phyloP scores from a whole-genome alignment of 2,888 invertebrate genomes.

The Megalurothrips usitatus region DNA sequence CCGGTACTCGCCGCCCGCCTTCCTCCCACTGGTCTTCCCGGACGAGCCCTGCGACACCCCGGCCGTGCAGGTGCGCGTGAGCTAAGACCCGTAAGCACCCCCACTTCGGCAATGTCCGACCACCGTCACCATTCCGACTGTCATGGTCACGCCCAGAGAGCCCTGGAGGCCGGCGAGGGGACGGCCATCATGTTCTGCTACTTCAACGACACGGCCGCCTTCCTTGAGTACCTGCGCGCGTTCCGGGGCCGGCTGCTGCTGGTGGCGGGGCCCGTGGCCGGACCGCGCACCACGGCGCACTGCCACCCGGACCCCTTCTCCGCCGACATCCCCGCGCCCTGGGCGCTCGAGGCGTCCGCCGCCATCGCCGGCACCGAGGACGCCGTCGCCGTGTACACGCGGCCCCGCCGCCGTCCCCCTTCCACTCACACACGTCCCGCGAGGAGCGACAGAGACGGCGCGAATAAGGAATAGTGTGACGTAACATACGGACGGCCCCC shows the following conservation, averaged over 20 bases:
- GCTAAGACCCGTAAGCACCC: background rate
- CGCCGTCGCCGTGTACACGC: background rate
- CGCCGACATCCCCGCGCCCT: background rate
- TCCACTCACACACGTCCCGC: too few species aligned
- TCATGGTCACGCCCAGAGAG: background rate
- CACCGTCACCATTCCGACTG: background rate
- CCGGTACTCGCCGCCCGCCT: constrained; percentile 16
- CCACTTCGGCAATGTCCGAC: background rate
- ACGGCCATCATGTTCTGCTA: constrained; percentile 29
- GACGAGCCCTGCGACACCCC: background rate
- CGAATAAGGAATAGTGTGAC: too few species aligned
- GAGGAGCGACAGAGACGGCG: too few species aligned
- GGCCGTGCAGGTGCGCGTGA: background rate
- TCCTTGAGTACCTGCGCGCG: constrained; percentile 27
- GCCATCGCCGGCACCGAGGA: background rate
- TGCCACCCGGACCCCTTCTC: constrained; percentile 12
- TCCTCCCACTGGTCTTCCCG: constrained; percentile 25
- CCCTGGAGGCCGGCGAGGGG: background rate
- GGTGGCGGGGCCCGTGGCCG: constrained; percentile 2
- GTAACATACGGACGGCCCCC: too few species aligned
- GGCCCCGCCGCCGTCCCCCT: background rate
- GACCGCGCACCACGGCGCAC: background rate
- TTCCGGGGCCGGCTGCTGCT: background rate
- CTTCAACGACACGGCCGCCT: constrained; percentile 30
- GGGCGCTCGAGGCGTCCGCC: background rate